Evolutionary conservation across 2,888 invertebrate species (phyloP), one percentile per base, ranked within the genome.

Genomic region (Synanthedon tipuliformis): DNA sequence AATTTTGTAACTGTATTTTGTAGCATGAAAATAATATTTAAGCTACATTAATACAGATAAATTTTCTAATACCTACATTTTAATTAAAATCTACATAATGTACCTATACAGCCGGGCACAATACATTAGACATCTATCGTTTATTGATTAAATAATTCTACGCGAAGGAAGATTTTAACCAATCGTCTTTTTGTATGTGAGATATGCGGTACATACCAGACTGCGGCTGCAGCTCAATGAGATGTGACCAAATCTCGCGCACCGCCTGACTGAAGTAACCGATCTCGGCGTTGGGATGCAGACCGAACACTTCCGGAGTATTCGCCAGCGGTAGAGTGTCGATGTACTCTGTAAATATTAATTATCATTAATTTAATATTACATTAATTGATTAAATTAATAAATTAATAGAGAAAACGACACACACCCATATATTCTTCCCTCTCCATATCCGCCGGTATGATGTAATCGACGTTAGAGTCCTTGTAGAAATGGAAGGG

Each of bases 211-310:
- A 34, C 34, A 10, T 34, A 95, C 96, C 93, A 54, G 94, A 93
- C 86, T 96, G 95, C 11, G 97, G 97, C 73, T 97, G 97, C 49
- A 97, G 81, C 65, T 96, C 95, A 60, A 96, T 93, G 61, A 97
- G 89, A 71, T 94, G 92, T 49, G 78, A 83, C 96, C 96, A 97
- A 89, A 97, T 95, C 71, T 92, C 93, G 62, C 93, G 92, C 10
- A 95, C 93, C 0, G 95, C 94, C 73, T 93, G 92, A 53, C 95
- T 95, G 78, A 96, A 96, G 83, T 96, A 97, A 7, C 95, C 95
- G 70, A 97, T 97, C 89, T 97, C 97, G 0, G 96, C 96, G 84
- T 97, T 97, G n/a, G 95, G 92, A 82, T 97, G 96, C 51, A 97
- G 83, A 8, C 97, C 97, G 83, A 97, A 96, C 53, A 97, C 95